Conservation (phyloP, 2,113 vertebrate species). For the Phalacrocorax pelagicus region DNA sequence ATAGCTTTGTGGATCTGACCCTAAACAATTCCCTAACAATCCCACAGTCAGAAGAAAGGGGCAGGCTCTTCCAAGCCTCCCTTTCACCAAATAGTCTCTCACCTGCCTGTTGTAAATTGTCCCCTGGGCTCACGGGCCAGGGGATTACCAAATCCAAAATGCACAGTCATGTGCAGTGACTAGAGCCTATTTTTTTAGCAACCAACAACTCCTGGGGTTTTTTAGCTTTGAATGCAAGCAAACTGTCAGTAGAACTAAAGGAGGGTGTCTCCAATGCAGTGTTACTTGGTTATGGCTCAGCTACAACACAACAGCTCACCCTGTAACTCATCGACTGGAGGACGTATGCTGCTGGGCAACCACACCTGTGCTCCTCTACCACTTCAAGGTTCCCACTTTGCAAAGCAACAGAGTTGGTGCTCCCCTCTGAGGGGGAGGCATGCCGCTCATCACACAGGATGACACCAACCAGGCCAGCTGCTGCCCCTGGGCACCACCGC, state of each 20-base stretch:
- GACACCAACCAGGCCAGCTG: neutral
- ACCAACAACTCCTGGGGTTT: neutral
- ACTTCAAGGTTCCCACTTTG: neutral
- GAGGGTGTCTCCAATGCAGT: neutral
- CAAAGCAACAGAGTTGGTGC: fast-evolving
- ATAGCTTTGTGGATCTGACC: neutral
- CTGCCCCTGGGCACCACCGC: neutral
- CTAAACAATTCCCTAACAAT: neutral
- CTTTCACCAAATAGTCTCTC: neutral
- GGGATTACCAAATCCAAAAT: neutral
- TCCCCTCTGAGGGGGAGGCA: neutral
- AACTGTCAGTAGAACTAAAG: neutral
- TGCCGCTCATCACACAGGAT: neutral
- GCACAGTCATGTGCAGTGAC: neutral
- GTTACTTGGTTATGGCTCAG: neutral
- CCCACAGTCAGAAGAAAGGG: neutral
- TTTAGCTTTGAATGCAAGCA: neutral
- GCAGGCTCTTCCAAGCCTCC: neutral
- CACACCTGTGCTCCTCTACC: neutral
- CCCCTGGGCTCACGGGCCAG: neutral
- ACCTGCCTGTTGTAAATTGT: neutral
- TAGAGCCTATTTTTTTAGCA: neutral
- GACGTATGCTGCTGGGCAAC: neutral
- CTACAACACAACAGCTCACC: neutral
- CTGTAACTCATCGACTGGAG: neutral